Evolutionary conservation across 2,797 vertebrate genomes (phyloP).

Genomic region (Urocyon cinereoargenteus): DNA sequence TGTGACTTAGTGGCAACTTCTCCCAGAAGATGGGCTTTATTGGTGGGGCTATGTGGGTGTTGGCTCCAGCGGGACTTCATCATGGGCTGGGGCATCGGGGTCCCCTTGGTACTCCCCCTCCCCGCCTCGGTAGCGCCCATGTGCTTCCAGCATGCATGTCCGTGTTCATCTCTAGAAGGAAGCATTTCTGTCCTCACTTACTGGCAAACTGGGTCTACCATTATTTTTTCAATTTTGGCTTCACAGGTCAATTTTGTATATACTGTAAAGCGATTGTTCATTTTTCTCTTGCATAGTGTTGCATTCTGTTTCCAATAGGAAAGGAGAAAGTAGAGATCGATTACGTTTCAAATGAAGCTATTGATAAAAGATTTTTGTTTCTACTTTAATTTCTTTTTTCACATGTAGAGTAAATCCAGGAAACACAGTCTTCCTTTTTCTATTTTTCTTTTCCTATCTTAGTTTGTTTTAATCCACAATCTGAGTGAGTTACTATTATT

Average conservation of each 20-base stretch:
- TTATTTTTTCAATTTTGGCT: background rate
- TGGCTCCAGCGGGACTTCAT: rapidly evolving
- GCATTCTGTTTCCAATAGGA: rapidly evolving
- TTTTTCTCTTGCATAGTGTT: background rate
- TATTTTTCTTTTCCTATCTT: too few relatives aligned
- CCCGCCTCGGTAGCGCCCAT: rapidly evolving
- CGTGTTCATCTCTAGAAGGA: rapidly evolving
- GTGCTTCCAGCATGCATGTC: rapidly evolving
- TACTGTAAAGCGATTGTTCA: background rate
- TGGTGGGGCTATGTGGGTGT: background rate
- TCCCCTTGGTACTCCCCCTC: rapidly evolving
- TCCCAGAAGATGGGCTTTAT: background rate
- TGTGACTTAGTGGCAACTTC: background rate
- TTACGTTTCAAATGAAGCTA: background rate
- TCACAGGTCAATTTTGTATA: rapidly evolving
- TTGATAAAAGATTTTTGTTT: background rate
- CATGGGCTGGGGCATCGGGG: rapidly evolving
- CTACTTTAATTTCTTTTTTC: background rate
- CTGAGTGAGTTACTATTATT: too few relatives aligned
- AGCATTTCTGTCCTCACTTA: background rate
- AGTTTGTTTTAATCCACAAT: background rate
- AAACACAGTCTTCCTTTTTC: background rate
- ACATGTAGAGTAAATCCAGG: background rate
- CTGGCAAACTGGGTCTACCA: background rate
- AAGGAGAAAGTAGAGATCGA: background rate